These are phyloP conservation scores for Rattus norvegicus DNA, from an alignment of 2,113 vertebrate species.

Conservation along the genomic window DNA sequence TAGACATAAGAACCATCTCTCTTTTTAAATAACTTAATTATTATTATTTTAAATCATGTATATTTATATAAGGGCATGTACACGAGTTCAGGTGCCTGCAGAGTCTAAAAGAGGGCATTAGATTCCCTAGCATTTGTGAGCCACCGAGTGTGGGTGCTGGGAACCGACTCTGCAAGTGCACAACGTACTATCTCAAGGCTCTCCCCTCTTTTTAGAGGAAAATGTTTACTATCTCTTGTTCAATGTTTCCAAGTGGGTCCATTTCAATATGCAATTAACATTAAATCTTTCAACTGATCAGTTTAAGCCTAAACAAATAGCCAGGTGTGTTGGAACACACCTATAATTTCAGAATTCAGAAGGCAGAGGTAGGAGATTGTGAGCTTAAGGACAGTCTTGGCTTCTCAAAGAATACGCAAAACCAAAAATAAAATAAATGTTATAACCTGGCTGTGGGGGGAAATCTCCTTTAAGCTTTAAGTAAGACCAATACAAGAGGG, in stretches of 20 bases:
- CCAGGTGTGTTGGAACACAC: neutral
- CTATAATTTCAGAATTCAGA: neutral
- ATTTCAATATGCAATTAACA: slow-evolving; percentile 27
- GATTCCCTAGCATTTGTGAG: neutral
- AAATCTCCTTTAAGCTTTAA: slow-evolving; percentile 11
- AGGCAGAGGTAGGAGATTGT: neutral
- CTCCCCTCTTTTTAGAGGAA: slow-evolving; percentile 5
- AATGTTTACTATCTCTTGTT: slow-evolving; percentile 20
- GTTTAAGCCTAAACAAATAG: slow-evolving; percentile 54
- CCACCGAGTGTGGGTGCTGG: neutral
- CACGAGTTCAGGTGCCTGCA: neutral
- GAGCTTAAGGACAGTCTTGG: neutral
- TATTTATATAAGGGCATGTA: no score
- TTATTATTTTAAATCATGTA: neutral
- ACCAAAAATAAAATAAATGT: neutral
- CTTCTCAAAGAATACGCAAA: neutral
- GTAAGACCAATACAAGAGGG: neutral
- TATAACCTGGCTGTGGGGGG: neutral
- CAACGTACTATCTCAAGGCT: neutral
- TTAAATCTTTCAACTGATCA: neutral
- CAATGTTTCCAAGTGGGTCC: slow-evolving; percentile 31
- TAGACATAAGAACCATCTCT: neutral
- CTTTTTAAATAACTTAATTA: neutral
- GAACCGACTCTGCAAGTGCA: neutral
- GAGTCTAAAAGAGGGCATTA: neutral